phyloP scores from a whole-genome alignment of 2,888 invertebrate species.

The Sphaerophoria taeniata region DNA sequence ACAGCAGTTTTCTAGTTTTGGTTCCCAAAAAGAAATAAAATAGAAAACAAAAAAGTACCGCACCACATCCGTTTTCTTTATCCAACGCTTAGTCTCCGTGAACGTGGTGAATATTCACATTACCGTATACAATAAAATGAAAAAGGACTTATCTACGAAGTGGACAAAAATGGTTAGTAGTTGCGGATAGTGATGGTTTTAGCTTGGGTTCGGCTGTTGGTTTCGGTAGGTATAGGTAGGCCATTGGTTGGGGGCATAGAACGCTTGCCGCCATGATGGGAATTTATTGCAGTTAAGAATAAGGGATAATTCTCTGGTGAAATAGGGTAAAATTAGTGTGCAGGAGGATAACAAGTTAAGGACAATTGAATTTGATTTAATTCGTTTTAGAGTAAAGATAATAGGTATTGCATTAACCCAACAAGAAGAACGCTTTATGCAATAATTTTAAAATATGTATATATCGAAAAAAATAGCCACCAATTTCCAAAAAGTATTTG shows the following conservation, averaged over 20 bases:
- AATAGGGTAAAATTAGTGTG: slow-evolving; percentile 20
- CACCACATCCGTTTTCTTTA: slow-evolving; percentile 60
- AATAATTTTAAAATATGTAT: slow-evolving; percentile 37
- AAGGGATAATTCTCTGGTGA: slow-evolving; percentile 34
- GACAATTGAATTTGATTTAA: slow-evolving; percentile 71
- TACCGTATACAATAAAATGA: slow-evolving; percentile 36
- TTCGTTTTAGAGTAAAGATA: slow-evolving; percentile 29
- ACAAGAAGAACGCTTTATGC: slow-evolving; percentile 40
- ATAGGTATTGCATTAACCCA: slow-evolving; percentile 42
- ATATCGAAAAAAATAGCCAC: slow-evolving; percentile 54
- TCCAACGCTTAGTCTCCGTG: slow-evolving; percentile 38
- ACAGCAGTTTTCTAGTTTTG: slow-evolving; percentile 43
- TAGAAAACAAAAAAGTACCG: neutral
- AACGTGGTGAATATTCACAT: slow-evolving; percentile 57
- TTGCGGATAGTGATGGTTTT: slow-evolving; percentile 12
- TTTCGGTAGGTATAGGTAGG: slow-evolving; percentile 8
- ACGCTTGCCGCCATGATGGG: slow-evolving; percentile 49
- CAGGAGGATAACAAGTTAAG: slow-evolving; percentile 58
- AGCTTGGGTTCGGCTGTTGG: neutral
- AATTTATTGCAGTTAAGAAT: slow-evolving; percentile 36
- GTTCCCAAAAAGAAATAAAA: slow-evolving; percentile 16
- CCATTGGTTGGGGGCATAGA: slow-evolving; percentile 49
- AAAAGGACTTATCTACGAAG: slow-evolving; percentile 38
- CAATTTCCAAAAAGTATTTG: slow-evolving; percentile 40
- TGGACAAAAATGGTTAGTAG: slow-evolving; percentile 20